A percentile compares a stretch with the other conserved stretches of the same genome.
phyloP scores from a whole-genome alignment of 2,888 invertebrate genomes.

The Orchesellides sinensis region DNA sequence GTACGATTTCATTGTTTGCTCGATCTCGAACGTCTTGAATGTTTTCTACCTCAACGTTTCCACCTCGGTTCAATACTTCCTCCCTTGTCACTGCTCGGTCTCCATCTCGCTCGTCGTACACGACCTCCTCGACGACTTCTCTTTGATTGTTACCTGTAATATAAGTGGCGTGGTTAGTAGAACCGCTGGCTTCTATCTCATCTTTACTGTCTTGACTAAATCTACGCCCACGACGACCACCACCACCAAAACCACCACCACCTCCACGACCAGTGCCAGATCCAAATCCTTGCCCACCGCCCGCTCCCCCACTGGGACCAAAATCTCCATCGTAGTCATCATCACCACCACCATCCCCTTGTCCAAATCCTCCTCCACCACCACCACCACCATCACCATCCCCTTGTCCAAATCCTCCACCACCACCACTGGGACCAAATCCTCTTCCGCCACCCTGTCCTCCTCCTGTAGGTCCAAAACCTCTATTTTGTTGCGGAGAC shows the following conservation, averaged over 20 bases:
- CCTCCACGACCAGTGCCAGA: slow-evolving; percentile 8
- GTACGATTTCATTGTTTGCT: slow-evolving; percentile 52
- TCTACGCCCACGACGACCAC: slow-evolving; percentile 14
- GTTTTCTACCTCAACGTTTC: slow-evolving; percentile 47
- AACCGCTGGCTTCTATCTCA: slow-evolving; percentile 10
- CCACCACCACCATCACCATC: neutral
- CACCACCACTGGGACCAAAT: slow-evolving; percentile 1
- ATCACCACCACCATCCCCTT: neutral
- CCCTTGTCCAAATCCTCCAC: slow-evolving; percentile 1
- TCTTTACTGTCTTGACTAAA: neutral
- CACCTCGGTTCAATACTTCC: slow-evolving; percentile 45
- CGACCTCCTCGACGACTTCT: slow-evolving; percentile 41
- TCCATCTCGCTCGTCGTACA: slow-evolving; percentile 27
- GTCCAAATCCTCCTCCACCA: neutral
- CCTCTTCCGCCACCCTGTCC: neutral
- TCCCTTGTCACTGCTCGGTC: slow-evolving; percentile 40
- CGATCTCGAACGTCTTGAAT: slow-evolving; percentile 58
- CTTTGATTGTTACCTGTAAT: slow-evolving; percentile 12
- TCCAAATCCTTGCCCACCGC: slow-evolving; percentile 10
- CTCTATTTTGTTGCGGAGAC: neutral
- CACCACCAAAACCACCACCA: neutral
- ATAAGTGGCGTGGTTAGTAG: slow-evolving; percentile 48
- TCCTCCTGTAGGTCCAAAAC: neutral
- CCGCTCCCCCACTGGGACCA: slow-evolving; percentile 2
- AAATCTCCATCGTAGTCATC: neutral